Conservation (phyloP, 1,140 invertebrate genomes). For the Psix sp. region DNA sequence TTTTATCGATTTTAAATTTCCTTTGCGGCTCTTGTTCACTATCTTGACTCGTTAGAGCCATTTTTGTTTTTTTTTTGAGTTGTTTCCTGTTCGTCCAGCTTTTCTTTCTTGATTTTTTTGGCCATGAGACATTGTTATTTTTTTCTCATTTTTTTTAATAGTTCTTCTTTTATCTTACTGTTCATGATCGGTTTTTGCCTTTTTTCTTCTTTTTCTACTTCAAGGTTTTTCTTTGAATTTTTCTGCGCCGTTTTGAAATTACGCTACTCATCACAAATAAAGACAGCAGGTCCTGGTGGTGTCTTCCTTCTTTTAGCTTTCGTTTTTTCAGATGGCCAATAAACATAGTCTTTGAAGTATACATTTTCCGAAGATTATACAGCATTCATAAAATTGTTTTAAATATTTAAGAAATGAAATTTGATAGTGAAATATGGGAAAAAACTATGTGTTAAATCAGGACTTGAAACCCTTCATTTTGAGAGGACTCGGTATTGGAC, state of each 20-base stretch:
- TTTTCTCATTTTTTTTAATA: background rate
- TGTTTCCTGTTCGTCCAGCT: background rate
- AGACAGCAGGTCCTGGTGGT: background rate
- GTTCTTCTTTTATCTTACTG: background rate
- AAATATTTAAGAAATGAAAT: background rate
- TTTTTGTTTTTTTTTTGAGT: background rate
- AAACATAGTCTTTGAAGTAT: background rate
- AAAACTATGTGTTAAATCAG: background rate
- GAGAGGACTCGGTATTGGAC: background rate
- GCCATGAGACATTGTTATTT: background rate
- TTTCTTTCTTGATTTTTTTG: slow-evolving; percentile 1
- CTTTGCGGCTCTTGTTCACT: background rate
- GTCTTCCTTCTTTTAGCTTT: background rate
- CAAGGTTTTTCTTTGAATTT: background rate
- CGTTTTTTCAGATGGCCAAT: background rate
- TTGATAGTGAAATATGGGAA: background rate
- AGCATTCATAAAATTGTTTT: background rate
- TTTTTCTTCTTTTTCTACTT: background rate
- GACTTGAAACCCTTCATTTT: background rate
- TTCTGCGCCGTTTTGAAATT: background rate
- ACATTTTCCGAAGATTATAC: background rate
- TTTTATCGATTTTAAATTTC: no score
- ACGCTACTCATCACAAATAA: background rate
- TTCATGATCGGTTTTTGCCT: background rate
- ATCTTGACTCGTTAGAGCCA: background rate